phyloP scores from a whole-genome alignment of 2,113 vertebrate species.

The Recurvirostra avosetta region DNA sequence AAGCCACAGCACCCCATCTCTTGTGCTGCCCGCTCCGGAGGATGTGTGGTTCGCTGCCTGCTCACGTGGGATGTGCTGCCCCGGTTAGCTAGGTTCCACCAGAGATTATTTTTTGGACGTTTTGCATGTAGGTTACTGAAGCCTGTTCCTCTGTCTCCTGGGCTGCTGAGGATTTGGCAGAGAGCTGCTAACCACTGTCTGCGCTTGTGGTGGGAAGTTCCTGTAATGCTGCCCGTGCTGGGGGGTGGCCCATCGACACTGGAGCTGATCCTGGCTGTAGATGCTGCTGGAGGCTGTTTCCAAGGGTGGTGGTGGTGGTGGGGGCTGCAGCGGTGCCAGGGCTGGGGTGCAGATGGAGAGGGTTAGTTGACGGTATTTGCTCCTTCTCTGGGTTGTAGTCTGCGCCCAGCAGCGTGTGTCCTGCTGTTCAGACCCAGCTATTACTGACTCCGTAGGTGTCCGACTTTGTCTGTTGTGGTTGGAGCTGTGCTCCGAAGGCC shows the following conservation, averaged over 20 bases:
- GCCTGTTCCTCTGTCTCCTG: not conserved
- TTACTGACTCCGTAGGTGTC: slow-evolving; percentile 11
- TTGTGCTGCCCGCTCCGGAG: accelerated
- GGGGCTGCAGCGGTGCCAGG: not conserved
- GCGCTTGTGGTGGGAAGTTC: not conserved
- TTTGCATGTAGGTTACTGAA: not conserved
- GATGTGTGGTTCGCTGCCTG: not conserved
- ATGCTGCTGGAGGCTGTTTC: not conserved
- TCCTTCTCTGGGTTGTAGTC: not conserved
- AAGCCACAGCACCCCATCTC: not conserved
- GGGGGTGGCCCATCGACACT: not conserved
- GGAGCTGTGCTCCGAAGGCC: slow-evolving; percentile 1
- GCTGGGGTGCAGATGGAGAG: not conserved
- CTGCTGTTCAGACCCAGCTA: slow-evolving; percentile 3
- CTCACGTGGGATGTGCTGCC: not conserved
- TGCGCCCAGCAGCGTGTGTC: not conserved
- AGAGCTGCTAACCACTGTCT: slow-evolving; percentile 22
- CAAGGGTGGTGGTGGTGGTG: not conserved
- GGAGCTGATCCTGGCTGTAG: not conserved
- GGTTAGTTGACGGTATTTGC: not conserved
- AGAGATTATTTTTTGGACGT: not conserved
- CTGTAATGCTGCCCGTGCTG: not conserved
- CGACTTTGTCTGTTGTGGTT: not conserved
- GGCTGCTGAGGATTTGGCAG: slow-evolving; percentile 7
- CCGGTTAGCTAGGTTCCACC: not conserved